These are phyloP conservation scores for Drosophila serrata DNA, from an alignment of 1,140 invertebrate genomes.

Conservation along the genomic window DNA sequence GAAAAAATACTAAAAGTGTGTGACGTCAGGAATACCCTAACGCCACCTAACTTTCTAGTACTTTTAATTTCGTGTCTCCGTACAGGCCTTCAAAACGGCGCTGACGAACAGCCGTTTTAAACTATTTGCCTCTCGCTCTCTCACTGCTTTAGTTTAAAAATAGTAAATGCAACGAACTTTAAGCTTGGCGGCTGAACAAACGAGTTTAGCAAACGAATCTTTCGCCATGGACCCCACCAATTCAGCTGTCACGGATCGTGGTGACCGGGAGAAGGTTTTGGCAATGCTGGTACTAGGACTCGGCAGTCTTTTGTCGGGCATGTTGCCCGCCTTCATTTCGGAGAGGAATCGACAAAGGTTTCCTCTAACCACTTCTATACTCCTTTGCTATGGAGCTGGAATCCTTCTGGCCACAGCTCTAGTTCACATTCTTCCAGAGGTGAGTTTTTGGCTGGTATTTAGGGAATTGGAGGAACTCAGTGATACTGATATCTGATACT, in stretches of 20 bases:
- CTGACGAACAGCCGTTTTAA: too few relatives aligned
- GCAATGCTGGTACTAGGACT: constrained; percentile 90
- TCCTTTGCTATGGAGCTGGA: constrained; percentile 94
- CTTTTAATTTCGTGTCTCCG: too few relatives aligned
- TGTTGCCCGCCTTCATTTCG: constrained; percentile 88
- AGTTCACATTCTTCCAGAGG: constrained; percentile 94
- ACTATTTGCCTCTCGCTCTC: too few relatives aligned
- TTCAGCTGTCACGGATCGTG: constrained; percentile 41
- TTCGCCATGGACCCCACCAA: constrained; percentile 11
- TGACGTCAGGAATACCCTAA: too few relatives aligned
- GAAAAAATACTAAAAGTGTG: too few relatives aligned
- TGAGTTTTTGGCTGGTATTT: constrained; percentile 73
- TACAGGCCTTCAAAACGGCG: too few relatives aligned
- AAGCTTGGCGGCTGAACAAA: constrained; percentile 34
- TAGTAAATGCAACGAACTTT: constrained; percentile 62
- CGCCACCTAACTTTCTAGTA: too few relatives aligned
- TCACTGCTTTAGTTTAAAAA: too few relatives aligned
- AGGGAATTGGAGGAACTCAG: not conserved
- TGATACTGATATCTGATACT: constrained; percentile 3
- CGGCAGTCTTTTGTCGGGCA: constrained; percentile 89
- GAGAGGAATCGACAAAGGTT: constrained; percentile 86
- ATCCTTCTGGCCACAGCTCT: constrained; percentile 93
- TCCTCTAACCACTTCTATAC: constrained; percentile 88
- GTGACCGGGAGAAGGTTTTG: constrained; percentile 88
- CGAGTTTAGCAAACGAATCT: constrained; percentile 34